phyloP scores from a whole-genome alignment of 2,888 invertebrate genomes.

The Saturnia japonica region DNA sequence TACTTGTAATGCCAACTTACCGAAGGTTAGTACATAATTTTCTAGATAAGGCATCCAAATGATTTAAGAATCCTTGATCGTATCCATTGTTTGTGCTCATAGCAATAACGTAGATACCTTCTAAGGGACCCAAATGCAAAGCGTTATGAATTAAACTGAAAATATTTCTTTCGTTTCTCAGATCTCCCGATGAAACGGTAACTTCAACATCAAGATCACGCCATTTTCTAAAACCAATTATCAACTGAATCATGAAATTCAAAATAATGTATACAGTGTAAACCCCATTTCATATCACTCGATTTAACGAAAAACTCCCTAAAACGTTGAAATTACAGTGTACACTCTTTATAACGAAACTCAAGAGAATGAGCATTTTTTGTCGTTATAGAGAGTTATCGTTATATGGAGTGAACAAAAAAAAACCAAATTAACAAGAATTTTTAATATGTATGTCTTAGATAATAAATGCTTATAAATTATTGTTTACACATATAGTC shows the following conservation, averaged over 20 bases:
- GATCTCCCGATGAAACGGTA: constrained; percentile 24
- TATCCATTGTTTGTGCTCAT: constrained; percentile 23
- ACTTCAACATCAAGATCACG: constrained; percentile 33
- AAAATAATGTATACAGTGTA: too few relatives aligned
- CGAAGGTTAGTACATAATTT: constrained; percentile 40
- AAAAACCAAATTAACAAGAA: too few relatives aligned
- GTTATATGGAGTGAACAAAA: too few relatives aligned
- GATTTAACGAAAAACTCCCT: too few relatives aligned
- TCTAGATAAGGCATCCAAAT: constrained; percentile 40
- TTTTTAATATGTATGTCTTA: too few relatives aligned
- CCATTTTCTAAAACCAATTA: constrained; percentile 35
- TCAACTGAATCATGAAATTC: background rate
- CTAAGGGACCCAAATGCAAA: constrained; percentile 33
- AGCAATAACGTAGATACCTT: constrained; percentile 40
- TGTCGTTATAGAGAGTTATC: too few relatives aligned
- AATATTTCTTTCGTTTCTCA: constrained; percentile 25
- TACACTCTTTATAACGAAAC: too few relatives aligned
- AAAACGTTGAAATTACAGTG: too few relatives aligned
- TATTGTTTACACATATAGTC: too few relatives aligned
- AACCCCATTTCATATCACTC: too few relatives aligned
- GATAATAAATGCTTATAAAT: too few relatives aligned
- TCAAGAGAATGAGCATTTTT: too few relatives aligned
- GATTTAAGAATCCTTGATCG: constrained; percentile 29
- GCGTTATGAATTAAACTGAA: constrained; percentile 32
- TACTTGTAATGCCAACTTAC: constrained; percentile 27